Evolutionary conservation across 2,797 vertebrate species (phyloP).

Genomic region (Muscicapa striata): DNA sequence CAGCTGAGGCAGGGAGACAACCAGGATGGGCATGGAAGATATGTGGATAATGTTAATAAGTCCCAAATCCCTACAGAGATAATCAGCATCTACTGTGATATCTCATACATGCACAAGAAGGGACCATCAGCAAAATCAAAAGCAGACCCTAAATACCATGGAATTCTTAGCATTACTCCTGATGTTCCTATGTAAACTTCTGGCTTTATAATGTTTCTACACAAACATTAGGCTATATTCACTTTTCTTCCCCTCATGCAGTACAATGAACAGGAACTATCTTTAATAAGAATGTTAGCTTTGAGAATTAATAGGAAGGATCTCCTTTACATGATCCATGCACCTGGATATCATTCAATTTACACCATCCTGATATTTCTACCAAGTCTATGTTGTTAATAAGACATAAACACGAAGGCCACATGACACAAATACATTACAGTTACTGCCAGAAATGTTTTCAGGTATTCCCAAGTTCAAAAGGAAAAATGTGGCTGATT

Average conservation of each 20-base stretch:
- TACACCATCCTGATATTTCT: background rate
- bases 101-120: background rate
- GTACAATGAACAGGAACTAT: background rate
- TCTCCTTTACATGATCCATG: background rate
- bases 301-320: background rate
- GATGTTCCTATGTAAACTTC: background rate
- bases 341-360: background rate
- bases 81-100: background rate
- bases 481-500: background rate
- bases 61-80: constrained; percentile 31
- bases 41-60: constrained; percentile 37
- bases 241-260: background rate
- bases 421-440: background rate
- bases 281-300: background rate
- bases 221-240: background rate
- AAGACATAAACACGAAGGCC: background rate
- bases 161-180: background rate
- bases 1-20: constrained; percentile 21
- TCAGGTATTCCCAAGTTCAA: background rate
- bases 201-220: background rate
- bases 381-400: background rate
- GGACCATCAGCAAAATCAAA: constrained; percentile 22
- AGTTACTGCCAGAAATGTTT: background rate
- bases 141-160: background rate
- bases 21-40: background rate